Percentiles rank a stretch among this genome's conserved stretches.
Evolutionary conservation across 2,113 vertebrate species (phyloP).

Genomic region (Xiphophorus maculatus): DNA sequence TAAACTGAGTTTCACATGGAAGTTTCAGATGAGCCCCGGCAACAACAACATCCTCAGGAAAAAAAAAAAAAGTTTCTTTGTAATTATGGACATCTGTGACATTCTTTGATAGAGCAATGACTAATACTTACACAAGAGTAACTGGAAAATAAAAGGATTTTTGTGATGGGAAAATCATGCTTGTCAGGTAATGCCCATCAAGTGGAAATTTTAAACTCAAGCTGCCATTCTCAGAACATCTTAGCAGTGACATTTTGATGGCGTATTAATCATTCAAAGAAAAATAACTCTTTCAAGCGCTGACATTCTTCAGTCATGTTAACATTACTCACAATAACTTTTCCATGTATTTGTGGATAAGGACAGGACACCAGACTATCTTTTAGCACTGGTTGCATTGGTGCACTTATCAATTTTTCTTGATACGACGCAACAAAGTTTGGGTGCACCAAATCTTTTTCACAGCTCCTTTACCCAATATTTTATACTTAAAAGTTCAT

Average conservation of each 20-base stretch:
- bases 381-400: background rate
- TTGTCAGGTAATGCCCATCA: conserved; percentile 47
- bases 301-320: conserved; percentile 58
- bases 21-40: background rate
- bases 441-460: background rate
- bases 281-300: conserved; percentile 39
- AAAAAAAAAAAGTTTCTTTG: conserved; percentile 3
- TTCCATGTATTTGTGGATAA: background rate
- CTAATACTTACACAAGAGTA: background rate
- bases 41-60: background rate
- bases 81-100: conserved; percentile 15
- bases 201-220: conserved; percentile 44
- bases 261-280: conserved; percentile 50
- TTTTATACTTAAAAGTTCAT: background rate
- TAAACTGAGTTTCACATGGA: background rate
- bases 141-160: conserved; percentile 9
- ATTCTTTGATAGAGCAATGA: background rate
- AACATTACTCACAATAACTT: conserved; percentile 31
- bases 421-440: background rate
- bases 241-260: conserved; percentile 55
- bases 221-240: conserved; percentile 50
- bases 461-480: background rate
- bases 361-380: background rate
- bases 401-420: background rate
- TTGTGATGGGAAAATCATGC: conserved; percentile 39